Base-by-base conservation (phyloP, 2,113 vertebrate genomes). In the Rhinolophus ferrumequinum region DNA sequence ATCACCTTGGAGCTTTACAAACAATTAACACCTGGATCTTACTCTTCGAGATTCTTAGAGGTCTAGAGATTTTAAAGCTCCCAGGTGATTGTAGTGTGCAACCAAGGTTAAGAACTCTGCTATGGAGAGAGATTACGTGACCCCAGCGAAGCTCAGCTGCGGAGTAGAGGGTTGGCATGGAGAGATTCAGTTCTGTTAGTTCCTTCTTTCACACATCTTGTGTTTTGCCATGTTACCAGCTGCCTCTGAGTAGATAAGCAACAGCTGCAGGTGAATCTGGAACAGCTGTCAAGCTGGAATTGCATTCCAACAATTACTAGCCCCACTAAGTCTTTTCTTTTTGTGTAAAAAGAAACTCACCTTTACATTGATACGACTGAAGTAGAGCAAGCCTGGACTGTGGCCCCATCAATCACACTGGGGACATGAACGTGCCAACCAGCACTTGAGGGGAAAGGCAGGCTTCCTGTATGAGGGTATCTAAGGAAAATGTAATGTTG, bases 191-290 rank as follows among this genome's bases (percentile, higher is more conserved):
- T n/a, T 56, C 60, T 93, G 24, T 28, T 5, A 56, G 24, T 3
- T 44, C 41, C 60, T 77, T 66, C 9, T 81, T 24, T 66, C 62
- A 47, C 22, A 58, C 41, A 44, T 92, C 30, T n/a, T 15, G 67
- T 67, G 54, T 19, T 38, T 54, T 86, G 5, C 62, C 30, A 30
- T 3, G 6, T n/a, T 60, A 30, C 83, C 66, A 82, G 79, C 60
- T 89, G 90, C 83, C 66, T 85, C 24, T 66, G 50, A 15, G 38
- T 12, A 85, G 73, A 73, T n/a, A 66, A 88, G 67, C 14, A 77
- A 82, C 88, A 94, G 88, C 95, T 86, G 67, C 72, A 76, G 47
- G 79, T 87, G 70, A 94, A 28, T 67, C 62, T 24, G 84, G 80
- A 86, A 41, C 50, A 87, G 80, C 56, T 64, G 91, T 90, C 62